Evolutionary conservation across 37 sponge, comb jelly and placozoan genomes (phyloP).

Genomic region (Oopsacas minuta): DNA sequence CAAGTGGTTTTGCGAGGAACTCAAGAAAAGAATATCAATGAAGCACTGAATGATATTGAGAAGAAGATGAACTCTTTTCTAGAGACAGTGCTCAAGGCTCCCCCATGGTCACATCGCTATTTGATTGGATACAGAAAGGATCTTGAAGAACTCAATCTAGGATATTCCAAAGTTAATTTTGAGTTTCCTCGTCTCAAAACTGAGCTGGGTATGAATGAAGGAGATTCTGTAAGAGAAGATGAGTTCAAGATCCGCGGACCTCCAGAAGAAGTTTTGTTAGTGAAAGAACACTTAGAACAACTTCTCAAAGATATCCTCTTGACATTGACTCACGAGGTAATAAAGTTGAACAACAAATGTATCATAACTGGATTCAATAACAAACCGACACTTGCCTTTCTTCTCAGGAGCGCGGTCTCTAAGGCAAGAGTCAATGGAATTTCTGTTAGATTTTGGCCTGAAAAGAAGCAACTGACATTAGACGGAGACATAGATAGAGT

Average conservation of each 20-base stretch:
- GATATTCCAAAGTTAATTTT: background rate
- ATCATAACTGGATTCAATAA: background rate
- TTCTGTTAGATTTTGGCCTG: background rate
- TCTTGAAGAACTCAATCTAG: background rate
- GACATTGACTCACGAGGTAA: background rate
- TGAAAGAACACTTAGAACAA: background rate
- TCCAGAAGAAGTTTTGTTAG: background rate
- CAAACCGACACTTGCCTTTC: background rate
- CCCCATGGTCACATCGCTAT: slow-evolving; percentile 4
- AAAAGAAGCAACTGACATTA: background rate
- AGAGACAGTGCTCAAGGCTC: background rate
- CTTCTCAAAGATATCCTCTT: background rate
- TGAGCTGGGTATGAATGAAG: background rate
- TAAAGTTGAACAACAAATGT: slow-evolving; percentile 8
- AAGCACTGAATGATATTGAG: background rate
- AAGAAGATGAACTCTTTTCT: slow-evolving; percentile 14
- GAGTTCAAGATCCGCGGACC: background rate
- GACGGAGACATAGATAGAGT: slow-evolving; percentile 13
- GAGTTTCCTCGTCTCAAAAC: background rate
- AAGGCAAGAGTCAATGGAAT: background rate
- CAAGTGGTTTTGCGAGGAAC: background rate
- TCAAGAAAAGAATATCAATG: background rate
- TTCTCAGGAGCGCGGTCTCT: background rate
- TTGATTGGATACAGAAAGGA: background rate
- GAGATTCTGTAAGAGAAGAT: background rate